phyloP scores from a whole-genome alignment of 2,113 vertebrate species.

The Anarhynchus alexandrinus region DNA sequence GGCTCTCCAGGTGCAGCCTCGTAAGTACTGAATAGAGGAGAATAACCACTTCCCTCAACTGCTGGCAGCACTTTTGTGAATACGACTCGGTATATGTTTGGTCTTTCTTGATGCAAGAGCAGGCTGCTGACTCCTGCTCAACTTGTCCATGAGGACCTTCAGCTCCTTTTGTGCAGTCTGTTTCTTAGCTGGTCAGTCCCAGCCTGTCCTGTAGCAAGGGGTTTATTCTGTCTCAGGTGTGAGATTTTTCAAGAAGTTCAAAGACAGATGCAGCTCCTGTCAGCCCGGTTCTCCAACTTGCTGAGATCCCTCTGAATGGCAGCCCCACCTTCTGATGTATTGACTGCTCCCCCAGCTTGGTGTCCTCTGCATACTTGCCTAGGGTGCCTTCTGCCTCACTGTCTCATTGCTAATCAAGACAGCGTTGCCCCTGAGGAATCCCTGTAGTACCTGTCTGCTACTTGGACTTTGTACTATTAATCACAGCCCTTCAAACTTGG shows the following conservation, averaged over 20 bases:
- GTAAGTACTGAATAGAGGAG: accelerated
- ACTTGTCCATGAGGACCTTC: neutral
- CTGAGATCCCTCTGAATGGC: neutral
- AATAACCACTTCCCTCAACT: neutral
- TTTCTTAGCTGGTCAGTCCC: neutral
- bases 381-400: neutral
- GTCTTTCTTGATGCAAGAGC: neutral
- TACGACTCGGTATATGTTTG: neutral
- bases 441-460: neutral
- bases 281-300: neutral
- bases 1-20: neutral
- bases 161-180: neutral
- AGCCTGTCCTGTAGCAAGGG: neutral
- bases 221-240: neutral
- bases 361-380: neutral
- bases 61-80: neutral
- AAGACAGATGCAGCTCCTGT: neutral
- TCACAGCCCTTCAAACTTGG: neutral
- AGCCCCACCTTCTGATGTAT: neutral
- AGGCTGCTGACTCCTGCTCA: neutral
- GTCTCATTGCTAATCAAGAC: neutral
- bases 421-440: accelerated
- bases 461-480: neutral
- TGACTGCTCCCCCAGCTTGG: neutral
- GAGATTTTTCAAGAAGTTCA: neutral